A percentile compares a stretch with the other conserved stretches of the same genome.
phyloP scores from a whole-genome alignment of 1,140 invertebrate species.

The Sitophilus oryzae region DNA sequence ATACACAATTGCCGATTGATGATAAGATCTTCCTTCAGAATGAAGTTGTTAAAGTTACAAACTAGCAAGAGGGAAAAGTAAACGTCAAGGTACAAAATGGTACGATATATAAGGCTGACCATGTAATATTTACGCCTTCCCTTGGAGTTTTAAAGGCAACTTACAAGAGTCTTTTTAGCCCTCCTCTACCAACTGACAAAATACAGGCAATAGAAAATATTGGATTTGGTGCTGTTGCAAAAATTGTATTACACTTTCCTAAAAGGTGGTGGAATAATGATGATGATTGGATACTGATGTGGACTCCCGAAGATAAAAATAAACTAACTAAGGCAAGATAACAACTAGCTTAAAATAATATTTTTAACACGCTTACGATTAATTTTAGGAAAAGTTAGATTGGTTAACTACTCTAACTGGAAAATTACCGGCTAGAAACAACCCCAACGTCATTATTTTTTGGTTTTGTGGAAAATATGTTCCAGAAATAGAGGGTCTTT shows the following conservation, averaged over 20 bases:
- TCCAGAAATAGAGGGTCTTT: constrained; percentile 48
- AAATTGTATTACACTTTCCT: constrained; percentile 67
- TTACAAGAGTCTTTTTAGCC: constrained; percentile 54
- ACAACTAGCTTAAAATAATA: too few species aligned
- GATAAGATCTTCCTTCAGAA: constrained; percentile 31
- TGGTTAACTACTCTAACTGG: constrained; percentile 39
- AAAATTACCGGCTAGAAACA: constrained; percentile 46
- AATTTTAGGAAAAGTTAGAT: constrained; percentile 14
- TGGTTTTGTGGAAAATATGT: constrained; percentile 53
- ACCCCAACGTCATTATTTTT: constrained; percentile 49
- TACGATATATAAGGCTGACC: constrained; percentile 52
- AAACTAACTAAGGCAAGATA: constrained; percentile 55
- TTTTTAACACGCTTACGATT: too few species aligned
- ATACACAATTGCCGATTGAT: constrained; percentile 25
- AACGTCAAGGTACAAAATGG: constrained; percentile 47
- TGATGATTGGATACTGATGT: constrained; percentile 53
- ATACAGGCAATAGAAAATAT: constrained; percentile 56
- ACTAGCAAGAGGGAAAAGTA: constrained; percentile 46
- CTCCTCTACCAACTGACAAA: constrained; percentile 55
- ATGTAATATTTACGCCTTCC: constrained; percentile 63
- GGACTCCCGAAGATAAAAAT: constrained; percentile 46
- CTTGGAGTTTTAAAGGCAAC: constrained; percentile 64
- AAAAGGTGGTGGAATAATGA: constrained; percentile 54
- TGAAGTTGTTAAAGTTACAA: constrained; percentile 29
- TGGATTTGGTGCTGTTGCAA: constrained; percentile 66